Base-by-base conservation (phyloP, 1,140 invertebrate genomes). In the Pogonus chalceus region DNA sequence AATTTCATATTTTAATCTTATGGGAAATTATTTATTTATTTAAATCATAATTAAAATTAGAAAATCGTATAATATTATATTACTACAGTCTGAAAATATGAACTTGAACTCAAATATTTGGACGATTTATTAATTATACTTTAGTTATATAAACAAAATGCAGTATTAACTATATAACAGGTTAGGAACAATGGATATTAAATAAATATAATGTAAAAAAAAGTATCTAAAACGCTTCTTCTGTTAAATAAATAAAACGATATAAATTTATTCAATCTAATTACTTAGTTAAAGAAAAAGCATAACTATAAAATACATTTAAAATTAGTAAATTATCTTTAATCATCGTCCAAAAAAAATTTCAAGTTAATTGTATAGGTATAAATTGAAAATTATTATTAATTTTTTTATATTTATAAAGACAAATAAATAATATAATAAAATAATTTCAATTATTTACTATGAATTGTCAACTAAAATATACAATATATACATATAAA, bases 401-500 rank as follows among this genome's bases (percentile, higher is more conserved):
- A 7, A 14, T 31, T 43, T 18, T 18, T 4, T 4, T 43, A 10
- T 43, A 43, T 43, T 43, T 43, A 43, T 12, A 43, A 43, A 43
- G 37, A 16, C 9, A 43, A 43, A 43, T 43, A 43, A 43, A 43
- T 43, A 43, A 43, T 43, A 43, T 43, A 43, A 43, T 43, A 43
- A 43, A 43, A 43, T 43, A 43, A 18, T 10, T 43, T 43, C 18
- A 43, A 16, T n/a, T 43, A 12, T 12, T 9, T 43, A 16, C 9
- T 43, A 43, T 43, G 18, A 43, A 4, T 43, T 43, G 3, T 43
- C 9, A 16, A 43, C 37, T 43, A 43, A 31, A 43, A 43, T 43
- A 43, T 43, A 43, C 37, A 43, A 12, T 43, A 43, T 43, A 43
- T 43, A 43, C 37, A 43, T 9, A 43, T 43, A 43, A 4, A 12